Evolutionary conservation across 1,140 invertebrate genomes (phyloP), one percentile per base, ranked within the genome.

Genomic region (Hypothenemus hampei): DNA sequence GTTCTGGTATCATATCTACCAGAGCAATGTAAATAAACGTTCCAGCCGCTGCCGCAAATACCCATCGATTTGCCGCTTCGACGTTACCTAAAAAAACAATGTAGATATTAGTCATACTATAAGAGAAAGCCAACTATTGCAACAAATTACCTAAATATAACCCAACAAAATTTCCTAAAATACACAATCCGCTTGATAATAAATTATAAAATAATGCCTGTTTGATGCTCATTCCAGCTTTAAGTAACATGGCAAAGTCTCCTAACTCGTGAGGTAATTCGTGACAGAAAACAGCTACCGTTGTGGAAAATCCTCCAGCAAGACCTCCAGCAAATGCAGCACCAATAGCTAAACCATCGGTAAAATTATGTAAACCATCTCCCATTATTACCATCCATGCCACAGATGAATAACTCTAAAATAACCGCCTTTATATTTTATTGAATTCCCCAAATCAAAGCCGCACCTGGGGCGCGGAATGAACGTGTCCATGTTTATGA

Each of bases 301-400:
- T 83, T 1, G 93, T 97, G 20, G 91, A 93, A 65, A 95, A 86
- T 8, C 93, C 92, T 29, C 89, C 89, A 4, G 89, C 86, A 52
- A 93, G 81, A 62, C 86, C 87, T 21, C 83, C 84, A 1, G 88
- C 82, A 73, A 95, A 96, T 1, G 92, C 91, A 3, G 91, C 91
- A 22, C 91, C 93, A 60, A 97, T 94, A 4, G 93, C 91, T 81
- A 97, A 85, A n/a, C 93, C 93, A 73, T 97, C 93, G 4, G 87
- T 87, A 69, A 93, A 90, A 70, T 93, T 93, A 64, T 96, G 93
- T 13, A 97, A 73, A 0, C 91, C 91, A 72, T 97, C 93, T 0
- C 93, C 93, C 81, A 93, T 88, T 31, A 97, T 84, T 26, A 97
- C 90, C 90, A 96, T 95, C 87, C 89, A 94, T 7, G 89, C 92